phyloP scores from a whole-genome alignment of 23 tunicate species.

The Trididemnum nubilum region DNA sequence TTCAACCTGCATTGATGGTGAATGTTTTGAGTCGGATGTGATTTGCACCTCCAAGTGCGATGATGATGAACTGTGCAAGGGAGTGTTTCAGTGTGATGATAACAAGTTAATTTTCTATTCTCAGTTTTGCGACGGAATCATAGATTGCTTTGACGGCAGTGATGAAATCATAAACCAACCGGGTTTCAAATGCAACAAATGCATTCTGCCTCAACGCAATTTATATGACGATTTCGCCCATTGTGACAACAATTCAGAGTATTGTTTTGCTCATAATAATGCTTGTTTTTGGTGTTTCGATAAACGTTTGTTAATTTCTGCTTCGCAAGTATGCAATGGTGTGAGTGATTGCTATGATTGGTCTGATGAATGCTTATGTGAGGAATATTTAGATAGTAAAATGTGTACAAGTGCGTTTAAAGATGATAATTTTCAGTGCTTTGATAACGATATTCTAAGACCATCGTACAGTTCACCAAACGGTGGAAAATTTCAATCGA shows the following conservation, averaged over 20 bases:
- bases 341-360: background rate
- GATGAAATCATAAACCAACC: background rate
- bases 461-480: too few relatives aligned
- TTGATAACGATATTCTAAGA: too few relatives aligned
- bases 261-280: background rate
- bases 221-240: constrained; percentile 11
- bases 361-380: background rate
- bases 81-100: background rate
- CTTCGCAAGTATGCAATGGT: background rate
- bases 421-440: too few relatives aligned
- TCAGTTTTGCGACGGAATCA: constrained; percentile 15
- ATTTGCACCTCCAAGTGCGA: background rate
- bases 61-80: background rate
- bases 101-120: background rate
- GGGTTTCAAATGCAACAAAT: background rate
- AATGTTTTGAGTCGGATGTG: background rate
- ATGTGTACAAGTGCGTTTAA: too few relatives aligned
- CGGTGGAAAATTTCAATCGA: too few relatives aligned
- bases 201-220: background rate
- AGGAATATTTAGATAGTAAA: background rate
- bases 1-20: background rate
- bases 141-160: background rate
- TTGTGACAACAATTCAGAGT: background rate
- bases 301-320: background rate
- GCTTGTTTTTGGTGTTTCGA: background rate